Evolutionary conservation across 1,140 invertebrate genomes (phyloP).

Genomic region (Agrilus planipennis): DNA sequence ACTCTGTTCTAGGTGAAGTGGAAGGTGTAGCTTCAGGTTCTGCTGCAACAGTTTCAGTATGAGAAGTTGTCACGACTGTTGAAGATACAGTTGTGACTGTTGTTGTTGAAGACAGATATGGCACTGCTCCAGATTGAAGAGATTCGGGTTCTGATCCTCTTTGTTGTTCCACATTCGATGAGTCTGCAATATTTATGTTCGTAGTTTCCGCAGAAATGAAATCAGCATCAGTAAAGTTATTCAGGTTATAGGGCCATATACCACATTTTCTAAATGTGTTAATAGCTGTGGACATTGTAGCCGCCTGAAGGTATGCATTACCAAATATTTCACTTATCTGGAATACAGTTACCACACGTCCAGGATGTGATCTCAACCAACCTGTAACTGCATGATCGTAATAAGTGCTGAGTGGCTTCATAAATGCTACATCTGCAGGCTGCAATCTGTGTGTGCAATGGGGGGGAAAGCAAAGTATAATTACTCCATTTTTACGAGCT

Average conservation of each 20-base stretch:
- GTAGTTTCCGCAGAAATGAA: slow-evolving; percentile 27
- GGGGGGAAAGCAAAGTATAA: slow-evolving; percentile 26
- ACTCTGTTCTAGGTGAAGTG: no score
- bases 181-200: slow-evolving; percentile 7
- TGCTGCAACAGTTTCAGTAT: no score
- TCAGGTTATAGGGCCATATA: slow-evolving; percentile 29
- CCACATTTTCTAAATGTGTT: slow-evolving; percentile 30
- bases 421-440: slow-evolving; percentile 30
- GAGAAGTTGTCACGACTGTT: no score
- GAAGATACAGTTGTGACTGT: no score
- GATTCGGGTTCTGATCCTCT: no score
- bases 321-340: slow-evolving; percentile 27
- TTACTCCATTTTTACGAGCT: slow-evolving; percentile 18
- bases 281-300: slow-evolving; percentile 29
- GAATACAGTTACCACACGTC: slow-evolving; percentile 18
- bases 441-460: slow-evolving; percentile 30
- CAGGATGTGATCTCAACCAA: slow-evolving; percentile 15
- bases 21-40: no score
- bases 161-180: no score
- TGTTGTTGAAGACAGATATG: no score
- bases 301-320: slow-evolving; percentile 26
- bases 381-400: slow-evolving; percentile 9
- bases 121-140: no score
- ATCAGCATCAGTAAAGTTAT: slow-evolving; percentile 29
- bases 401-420: slow-evolving; percentile 19